These are phyloP conservation scores for Tethya wilhelma DNA, from an alignment of 37 sponge, comb jelly and placozoan genomes.

Conservation along the genomic window DNA sequence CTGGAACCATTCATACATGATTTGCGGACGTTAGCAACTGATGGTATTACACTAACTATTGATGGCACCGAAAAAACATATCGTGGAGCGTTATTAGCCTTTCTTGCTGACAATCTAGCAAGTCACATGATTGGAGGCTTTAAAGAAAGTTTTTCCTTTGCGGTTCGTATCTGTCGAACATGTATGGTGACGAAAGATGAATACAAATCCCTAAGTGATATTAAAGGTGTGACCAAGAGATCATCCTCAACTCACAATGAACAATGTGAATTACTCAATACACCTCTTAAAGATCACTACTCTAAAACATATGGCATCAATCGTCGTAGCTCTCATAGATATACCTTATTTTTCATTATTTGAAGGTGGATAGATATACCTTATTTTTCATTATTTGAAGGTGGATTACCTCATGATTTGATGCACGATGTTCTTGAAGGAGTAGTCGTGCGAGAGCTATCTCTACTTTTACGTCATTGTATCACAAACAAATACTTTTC, in stretches of 20 bases:
- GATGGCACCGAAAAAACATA: too few species aligned
- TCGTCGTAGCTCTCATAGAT: background rate
- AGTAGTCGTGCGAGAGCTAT: slow-evolving; percentile 16
- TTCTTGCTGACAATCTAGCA: too few species aligned
- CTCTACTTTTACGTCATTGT: slow-evolving; percentile 2
- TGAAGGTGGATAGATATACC: slow-evolving; percentile 4
- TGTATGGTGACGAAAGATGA: too few species aligned
- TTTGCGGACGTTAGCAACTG: too few species aligned
- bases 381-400: slow-evolving; percentile 16
- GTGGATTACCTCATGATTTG: slow-evolving; percentile 57
- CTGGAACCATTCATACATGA: too few species aligned
- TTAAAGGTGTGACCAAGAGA: too few species aligned
- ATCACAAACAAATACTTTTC: slow-evolving; percentile 6
- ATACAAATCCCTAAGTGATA: too few species aligned
- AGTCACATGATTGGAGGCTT: too few species aligned
- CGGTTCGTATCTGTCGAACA: too few species aligned
- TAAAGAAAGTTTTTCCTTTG: too few species aligned
- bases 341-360: slow-evolving; percentile 4
- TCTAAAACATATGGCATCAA: slow-evolving; percentile 52
- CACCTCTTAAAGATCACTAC: slow-evolving; percentile 31
- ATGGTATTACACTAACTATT: too few species aligned
- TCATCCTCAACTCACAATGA: background rate
- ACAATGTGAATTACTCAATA: slow-evolving; percentile 23
- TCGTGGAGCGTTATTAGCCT: too few species aligned
- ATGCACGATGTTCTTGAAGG: slow-evolving; percentile 61